Conservation (phyloP, 2,888 invertebrate species). For the Drosophila pullipes region DNA sequence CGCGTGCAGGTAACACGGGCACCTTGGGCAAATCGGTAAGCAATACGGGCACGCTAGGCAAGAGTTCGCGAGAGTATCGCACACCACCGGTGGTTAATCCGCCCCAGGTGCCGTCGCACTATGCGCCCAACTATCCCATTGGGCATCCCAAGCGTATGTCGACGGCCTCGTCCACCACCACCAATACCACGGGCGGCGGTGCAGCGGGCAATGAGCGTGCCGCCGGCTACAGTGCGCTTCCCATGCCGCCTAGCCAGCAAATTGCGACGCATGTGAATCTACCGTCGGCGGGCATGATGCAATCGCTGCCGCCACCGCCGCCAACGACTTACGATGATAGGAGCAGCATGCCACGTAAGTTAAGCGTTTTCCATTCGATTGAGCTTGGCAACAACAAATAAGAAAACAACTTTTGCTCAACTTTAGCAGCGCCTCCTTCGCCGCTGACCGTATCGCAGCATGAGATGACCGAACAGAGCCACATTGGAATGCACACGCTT, state of each 20-base stretch:
- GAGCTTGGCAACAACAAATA: not conserved
- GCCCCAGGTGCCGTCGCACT: slow-evolving; percentile 98
- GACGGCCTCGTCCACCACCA: slow-evolving; percentile 81
- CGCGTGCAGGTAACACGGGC: slow-evolving; percentile 86
- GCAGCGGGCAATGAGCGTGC: slow-evolving; percentile 87
- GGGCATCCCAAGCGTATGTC: slow-evolving; percentile 89
- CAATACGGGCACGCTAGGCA: slow-evolving; percentile 88
- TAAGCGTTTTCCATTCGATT: slow-evolving; percentile 1
- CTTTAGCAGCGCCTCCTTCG: slow-evolving; percentile 91
- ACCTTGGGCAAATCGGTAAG: slow-evolving; percentile 88
- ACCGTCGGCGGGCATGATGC: slow-evolving; percentile 93
- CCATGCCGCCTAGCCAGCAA: slow-evolving; percentile 87
- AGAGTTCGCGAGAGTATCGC: slow-evolving; percentile 93
- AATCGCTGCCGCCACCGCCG: slow-evolving; percentile 92
- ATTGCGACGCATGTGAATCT: slow-evolving; percentile 86
- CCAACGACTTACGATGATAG: slow-evolving; percentile 88
- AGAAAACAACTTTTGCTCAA: not conserved
- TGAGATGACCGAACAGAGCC: slow-evolving; percentile 85
- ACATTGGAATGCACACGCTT: slow-evolving; percentile 87
- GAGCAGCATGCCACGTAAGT: slow-evolving; percentile 94
- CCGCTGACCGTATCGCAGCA: slow-evolving; percentile 90
- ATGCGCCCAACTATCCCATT: slow-evolving; percentile 97
- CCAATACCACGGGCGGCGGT: slow-evolving; percentile 79
- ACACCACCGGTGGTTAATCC: slow-evolving; percentile 98
- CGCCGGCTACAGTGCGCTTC: slow-evolving; percentile 94